A percentile compares a stretch with the other conserved stretches of the same genome.
These are phyloP conservation scores for Parnassius smintheus DNA, from an alignment of 2,888 invertebrate genomes.

Conservation along the genomic window DNA sequence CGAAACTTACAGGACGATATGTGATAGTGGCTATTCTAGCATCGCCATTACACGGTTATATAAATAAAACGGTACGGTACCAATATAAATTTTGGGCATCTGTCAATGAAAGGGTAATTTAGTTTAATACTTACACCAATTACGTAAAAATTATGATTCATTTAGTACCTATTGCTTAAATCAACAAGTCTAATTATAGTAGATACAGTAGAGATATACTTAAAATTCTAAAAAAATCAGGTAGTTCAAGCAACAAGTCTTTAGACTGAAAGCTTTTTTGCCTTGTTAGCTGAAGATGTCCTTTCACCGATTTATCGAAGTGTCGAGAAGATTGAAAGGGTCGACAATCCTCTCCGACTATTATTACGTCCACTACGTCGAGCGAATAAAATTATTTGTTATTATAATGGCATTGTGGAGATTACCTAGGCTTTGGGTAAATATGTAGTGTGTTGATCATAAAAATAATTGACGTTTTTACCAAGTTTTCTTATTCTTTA, in stretches of 20 bases:
- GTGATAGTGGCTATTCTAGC: too few species aligned
- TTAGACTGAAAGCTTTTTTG: constrained; percentile 15
- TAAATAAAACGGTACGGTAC: too few species aligned
- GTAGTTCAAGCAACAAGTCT: constrained; percentile 19
- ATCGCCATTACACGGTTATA: too few species aligned
- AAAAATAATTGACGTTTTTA: not conserved
- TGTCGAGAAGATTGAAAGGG: constrained; percentile 24
- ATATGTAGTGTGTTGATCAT: constrained; percentile 6
- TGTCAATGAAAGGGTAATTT: too few species aligned
- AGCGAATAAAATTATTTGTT: constrained; percentile 23
- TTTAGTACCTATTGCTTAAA: too few species aligned
- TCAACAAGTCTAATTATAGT: too few species aligned
- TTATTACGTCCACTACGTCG: constrained; percentile 19
- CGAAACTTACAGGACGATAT: too few species aligned
- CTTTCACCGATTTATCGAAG: constrained; percentile 25
- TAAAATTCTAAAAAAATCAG: constrained; percentile 1
- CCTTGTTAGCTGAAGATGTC: constrained; percentile 22
- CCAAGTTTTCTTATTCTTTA: constrained; percentile 5
- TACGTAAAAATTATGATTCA: too few species aligned
- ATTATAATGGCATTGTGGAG: constrained; percentile 15
- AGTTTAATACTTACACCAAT: too few species aligned
- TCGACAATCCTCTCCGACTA: constrained; percentile 24
- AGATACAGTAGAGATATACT: constrained; percentile 11
- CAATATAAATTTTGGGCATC: too few species aligned
- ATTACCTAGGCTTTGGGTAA: not conserved